phyloP scores from a whole-genome alignment of 2,888 invertebrate species.

The Mesorhabditis spiculigera region DNA sequence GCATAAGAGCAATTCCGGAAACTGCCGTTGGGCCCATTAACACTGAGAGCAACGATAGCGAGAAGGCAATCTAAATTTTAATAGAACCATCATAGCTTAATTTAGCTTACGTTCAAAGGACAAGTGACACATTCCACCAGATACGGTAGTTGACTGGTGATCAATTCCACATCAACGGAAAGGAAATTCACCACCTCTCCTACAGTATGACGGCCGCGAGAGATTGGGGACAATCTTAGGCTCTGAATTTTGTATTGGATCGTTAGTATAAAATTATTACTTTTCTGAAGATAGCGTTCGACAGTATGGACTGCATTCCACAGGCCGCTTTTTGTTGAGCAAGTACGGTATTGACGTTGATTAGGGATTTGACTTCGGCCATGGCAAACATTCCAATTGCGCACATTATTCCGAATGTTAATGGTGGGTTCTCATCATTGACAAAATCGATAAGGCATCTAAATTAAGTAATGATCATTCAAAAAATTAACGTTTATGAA shows the following conservation, averaged over 20 bases:
- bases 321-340: background rate
- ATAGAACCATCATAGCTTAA: background rate
- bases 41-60: slow-evolving; percentile 29
- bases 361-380: background rate
- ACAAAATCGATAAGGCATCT: too few species aligned
- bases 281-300: background rate
- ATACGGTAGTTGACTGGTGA: background rate
- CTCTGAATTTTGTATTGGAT: background rate
- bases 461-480: too few species aligned
- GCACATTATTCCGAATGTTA: background rate
- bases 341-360: background rate
- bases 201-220: background rate
- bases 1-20: slow-evolving; percentile 45
- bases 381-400: background rate
- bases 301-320: background rate
- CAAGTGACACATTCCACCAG: background rate
- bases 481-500: too few species aligned
- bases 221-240: background rate
- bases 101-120: background rate
- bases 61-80: background rate
- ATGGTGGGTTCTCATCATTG: too few species aligned
- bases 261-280: background rate
- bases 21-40: slow-evolving; percentile 44
- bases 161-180: background rate
- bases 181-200: background rate